Percentiles rank a stretch among this genome's conserved stretches.
phyloP scores from a whole-genome alignment of 1,140 invertebrate species.

The Ceratoteleas bidentatus region DNA sequence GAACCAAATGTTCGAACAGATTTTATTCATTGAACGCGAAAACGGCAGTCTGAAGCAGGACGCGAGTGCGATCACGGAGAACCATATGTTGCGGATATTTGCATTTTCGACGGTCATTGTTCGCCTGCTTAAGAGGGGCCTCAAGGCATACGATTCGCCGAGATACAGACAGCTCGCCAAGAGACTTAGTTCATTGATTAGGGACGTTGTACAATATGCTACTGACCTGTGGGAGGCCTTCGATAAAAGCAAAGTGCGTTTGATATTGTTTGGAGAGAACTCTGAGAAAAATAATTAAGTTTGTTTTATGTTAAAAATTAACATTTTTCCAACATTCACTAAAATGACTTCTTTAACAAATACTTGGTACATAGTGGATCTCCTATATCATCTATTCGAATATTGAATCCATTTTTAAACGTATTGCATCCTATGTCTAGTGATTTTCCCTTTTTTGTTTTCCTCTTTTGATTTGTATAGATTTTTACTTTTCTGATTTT shows the following conservation, averaged over 20 bases:
- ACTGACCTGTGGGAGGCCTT: slow-evolving; percentile 88
- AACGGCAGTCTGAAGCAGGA: slow-evolving; percentile 83
- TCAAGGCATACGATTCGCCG: slow-evolving; percentile 86
- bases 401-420: too few species aligned
- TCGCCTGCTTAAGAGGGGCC: slow-evolving; percentile 84
- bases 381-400: too few species aligned
- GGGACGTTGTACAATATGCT: slow-evolving; percentile 88
- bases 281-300: too few species aligned
- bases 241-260: slow-evolving; percentile 69
- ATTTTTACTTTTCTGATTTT: too few species aligned
- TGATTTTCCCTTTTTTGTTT: too few species aligned
- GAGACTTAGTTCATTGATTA: slow-evolving; percentile 85
- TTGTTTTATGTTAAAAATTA: too few species aligned
- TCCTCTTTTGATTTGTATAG: too few species aligned
- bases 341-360: too few species aligned
- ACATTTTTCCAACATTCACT: too few species aligned
- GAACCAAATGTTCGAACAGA: slow-evolving; percentile 84
- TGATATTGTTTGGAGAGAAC: too few species aligned
- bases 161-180: slow-evolving; percentile 88
- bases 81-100: slow-evolving; percentile 86
- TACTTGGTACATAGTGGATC: too few species aligned
- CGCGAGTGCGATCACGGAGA: slow-evolving; percentile 82
- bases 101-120: slow-evolving; percentile 87
- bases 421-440: too few species aligned
- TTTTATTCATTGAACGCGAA: slow-evolving; percentile 80